Conservation (phyloP, 2,113 vertebrate species). For the Rhinoptilus africanus region DNA sequence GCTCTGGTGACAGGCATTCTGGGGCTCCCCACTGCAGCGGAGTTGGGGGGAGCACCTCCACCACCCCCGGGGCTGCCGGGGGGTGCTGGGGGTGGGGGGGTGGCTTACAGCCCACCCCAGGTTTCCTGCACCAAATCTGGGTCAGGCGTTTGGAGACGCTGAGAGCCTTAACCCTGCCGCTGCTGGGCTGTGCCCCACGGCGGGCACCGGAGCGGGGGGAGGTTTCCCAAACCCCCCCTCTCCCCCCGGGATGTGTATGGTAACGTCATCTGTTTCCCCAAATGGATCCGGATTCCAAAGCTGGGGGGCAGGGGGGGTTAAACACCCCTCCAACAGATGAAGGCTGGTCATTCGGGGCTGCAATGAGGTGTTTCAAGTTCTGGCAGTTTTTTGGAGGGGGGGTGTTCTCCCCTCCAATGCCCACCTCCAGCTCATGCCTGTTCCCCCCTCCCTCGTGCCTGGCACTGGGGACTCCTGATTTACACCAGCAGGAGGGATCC, state of each 20-base stretch:
- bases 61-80: neutral
- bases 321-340: no score
- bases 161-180: neutral
- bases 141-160: neutral
- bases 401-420: neutral
- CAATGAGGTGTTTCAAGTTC: neutral
- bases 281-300: neutral
- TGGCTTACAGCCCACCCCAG: neutral
- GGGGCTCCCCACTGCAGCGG: neutral
- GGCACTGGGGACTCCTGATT: neutral
- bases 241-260: accelerated
- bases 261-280: neutral
- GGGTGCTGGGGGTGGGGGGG: accelerated
- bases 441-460: neutral
- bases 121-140: neutral
- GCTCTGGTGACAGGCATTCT: accelerated
- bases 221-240: neutral
- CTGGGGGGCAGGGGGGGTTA: accelerated
- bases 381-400: neutral
- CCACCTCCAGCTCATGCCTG: neutral
- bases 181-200: neutral
- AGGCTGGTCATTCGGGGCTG: neutral
- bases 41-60: no score
- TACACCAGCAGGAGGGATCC: neutral
- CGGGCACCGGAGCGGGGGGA: accelerated